Conservation (phyloP, 2,113 vertebrate genomes). For the Dolichotis patagonum region DNA sequence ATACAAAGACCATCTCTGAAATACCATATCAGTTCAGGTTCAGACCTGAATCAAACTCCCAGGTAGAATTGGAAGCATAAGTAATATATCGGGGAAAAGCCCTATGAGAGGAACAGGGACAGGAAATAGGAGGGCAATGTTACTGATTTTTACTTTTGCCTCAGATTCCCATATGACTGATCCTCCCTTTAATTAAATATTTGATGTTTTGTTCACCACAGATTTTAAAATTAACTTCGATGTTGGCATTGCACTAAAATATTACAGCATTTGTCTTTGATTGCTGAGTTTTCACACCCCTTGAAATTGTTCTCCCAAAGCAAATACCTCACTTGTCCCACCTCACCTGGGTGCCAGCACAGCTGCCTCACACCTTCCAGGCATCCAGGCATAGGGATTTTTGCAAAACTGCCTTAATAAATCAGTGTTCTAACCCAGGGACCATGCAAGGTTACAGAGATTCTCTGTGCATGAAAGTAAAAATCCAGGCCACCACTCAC, state of each 20-base stretch:
- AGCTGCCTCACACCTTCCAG: neutral
- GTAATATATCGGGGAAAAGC: neutral
- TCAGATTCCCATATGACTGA: neutral
- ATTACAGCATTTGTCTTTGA: neutral
- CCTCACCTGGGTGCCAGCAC: neutral
- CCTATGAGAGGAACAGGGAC: no score
- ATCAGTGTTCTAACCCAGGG: neutral
- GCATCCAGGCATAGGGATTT: neutral
- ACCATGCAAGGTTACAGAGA: neutral
- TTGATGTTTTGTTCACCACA: neutral
- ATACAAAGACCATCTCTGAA: neutral
- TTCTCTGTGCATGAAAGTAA: neutral
- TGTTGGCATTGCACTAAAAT: neutral
- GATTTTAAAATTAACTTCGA: neutral
- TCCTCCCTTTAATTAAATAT: neutral
- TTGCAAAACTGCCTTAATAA: neutral
- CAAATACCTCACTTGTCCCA: neutral
- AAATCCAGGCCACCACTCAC: neutral
- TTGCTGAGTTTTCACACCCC: neutral
- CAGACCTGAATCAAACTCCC: neutral
- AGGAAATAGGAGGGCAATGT: neutral
- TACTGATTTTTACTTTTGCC: neutral
- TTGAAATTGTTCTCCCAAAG: neutral
- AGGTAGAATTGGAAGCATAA: neutral
- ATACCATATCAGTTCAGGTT: neutral